Evolutionary conservation across 2,797 vertebrate species (phyloP).

Genomic region (Tolypeutes matacus): DNA sequence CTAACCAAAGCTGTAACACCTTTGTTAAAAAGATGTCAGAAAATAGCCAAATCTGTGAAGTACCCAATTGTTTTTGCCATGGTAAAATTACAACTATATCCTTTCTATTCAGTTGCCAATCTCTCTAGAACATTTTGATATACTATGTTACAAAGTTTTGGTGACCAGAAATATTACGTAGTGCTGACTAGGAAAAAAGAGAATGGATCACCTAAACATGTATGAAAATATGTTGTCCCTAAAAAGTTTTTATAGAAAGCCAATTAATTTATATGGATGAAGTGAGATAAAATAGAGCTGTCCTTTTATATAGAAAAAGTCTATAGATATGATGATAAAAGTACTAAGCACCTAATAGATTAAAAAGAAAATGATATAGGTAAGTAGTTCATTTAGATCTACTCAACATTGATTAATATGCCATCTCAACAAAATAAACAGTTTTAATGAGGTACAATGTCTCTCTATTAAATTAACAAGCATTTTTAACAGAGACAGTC

Average conservation of each 20-base stretch:
- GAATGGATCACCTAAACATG: not conserved
- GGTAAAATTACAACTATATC: not conserved
- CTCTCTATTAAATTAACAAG: not conserved
- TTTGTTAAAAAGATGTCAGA: not conserved
- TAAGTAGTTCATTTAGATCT: not conserved
- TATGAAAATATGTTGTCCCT: not conserved
- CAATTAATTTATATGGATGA: not conserved
- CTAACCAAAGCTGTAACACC: not conserved
- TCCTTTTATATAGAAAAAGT: not conserved
- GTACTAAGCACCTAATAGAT: not conserved
- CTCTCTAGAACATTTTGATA: not conserved
- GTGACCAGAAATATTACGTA: not conserved
- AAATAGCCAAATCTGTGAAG: not conserved
- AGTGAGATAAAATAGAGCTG: not conserved
- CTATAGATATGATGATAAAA: not conserved
- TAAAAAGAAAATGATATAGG: no score
- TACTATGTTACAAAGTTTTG: not conserved
- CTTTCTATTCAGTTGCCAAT: not conserved
- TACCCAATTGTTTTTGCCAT: not conserved
- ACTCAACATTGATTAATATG: not conserved
- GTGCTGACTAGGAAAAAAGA: not conserved
- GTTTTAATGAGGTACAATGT: not conserved
- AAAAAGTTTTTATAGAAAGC: not conserved
- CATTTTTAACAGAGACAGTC: not conserved
- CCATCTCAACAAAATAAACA: not conserved